Percentiles rank a stretch among this genome's conserved stretches.
These are phyloP conservation scores for Salmo trutta DNA, from an alignment of 2,797 vertebrate species.

Conservation along the genomic window DNA sequence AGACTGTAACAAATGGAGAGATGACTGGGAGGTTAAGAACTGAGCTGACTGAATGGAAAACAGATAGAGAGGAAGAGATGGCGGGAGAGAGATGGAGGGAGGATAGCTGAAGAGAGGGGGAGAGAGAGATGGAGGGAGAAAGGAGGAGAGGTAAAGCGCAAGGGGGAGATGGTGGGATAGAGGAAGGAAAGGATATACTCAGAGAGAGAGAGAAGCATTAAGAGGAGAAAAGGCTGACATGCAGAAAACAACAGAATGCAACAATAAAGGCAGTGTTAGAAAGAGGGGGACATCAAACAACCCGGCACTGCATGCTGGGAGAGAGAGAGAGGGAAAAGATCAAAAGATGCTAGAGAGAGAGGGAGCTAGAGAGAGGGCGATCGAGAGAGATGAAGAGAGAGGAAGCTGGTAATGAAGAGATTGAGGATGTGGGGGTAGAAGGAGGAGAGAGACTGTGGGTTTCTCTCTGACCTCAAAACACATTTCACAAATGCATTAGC, in stretches of 20 bases:
- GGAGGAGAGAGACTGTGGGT: neutral
- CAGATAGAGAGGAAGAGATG: neutral
- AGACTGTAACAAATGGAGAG: neutral
- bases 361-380: neutral
- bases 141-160: neutral
- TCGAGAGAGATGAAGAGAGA: neutral
- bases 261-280: neutral
- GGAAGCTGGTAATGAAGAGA: neutral
- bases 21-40: neutral
- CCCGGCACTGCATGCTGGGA: neutral
- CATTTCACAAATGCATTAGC: conserved; percentile 3
- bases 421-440: neutral
- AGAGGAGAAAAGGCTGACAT: neutral
- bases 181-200: neutral
- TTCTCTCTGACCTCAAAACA: no score
- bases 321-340: neutral
- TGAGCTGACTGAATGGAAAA: neutral
- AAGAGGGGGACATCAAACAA: neutral
- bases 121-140: neutral
- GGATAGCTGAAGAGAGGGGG: no score
- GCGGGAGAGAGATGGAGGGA: neutral
- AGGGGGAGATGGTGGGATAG: neutral
- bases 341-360: neutral
- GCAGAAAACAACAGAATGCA: neutral
- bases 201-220: neutral